Evolutionary conservation across 2,888 invertebrate genomes (phyloP).

Genomic region (Epistrophe eligans): DNA sequence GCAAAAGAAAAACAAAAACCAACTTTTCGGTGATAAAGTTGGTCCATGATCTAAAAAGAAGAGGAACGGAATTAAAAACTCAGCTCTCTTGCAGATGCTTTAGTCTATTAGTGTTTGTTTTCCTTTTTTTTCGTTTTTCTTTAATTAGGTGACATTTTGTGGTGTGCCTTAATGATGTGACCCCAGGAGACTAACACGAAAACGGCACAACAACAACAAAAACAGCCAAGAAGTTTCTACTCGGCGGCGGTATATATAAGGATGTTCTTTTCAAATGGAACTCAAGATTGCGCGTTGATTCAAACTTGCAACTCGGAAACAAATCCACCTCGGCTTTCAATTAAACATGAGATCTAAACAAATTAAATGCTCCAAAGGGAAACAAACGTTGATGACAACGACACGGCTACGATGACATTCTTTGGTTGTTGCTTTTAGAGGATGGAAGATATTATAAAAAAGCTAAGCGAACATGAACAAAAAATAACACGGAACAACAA

Average conservation of each 20-base stretch:
- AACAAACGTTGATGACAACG: neutral
- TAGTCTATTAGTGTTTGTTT: neutral
- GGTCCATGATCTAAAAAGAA: conserved; percentile 3
- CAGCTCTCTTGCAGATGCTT: neutral
- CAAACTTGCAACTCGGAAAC: conserved; percentile 56
- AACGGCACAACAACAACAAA: neutral
- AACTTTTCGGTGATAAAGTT: conserved; percentile 30
- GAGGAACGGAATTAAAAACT: neutral
- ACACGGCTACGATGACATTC: conserved; percentile 1
- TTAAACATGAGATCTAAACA: conserved; percentile 63
- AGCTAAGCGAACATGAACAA: conserved; percentile 11
- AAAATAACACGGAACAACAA: conserved; percentile 52
- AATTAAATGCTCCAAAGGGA: conserved; percentile 65
- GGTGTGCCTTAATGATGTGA: conserved; percentile 61
- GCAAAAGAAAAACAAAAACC: conserved; percentile 21
- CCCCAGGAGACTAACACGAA: conserved; percentile 17
- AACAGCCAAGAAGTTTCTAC: neutral
- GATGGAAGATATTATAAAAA: neutral
- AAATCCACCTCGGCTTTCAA: conserved; percentile 51
- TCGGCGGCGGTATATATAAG: conserved; percentile 16
- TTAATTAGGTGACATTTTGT: conserved; percentile 68
- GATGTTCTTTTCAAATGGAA: conserved; percentile 54
- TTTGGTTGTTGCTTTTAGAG: neutral
- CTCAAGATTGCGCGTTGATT: conserved; percentile 71
- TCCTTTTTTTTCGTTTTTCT: conserved; percentile 8